Evolutionary conservation across 2,888 invertebrate species (phyloP).

Genomic region (Glomeris marginata): DNA sequence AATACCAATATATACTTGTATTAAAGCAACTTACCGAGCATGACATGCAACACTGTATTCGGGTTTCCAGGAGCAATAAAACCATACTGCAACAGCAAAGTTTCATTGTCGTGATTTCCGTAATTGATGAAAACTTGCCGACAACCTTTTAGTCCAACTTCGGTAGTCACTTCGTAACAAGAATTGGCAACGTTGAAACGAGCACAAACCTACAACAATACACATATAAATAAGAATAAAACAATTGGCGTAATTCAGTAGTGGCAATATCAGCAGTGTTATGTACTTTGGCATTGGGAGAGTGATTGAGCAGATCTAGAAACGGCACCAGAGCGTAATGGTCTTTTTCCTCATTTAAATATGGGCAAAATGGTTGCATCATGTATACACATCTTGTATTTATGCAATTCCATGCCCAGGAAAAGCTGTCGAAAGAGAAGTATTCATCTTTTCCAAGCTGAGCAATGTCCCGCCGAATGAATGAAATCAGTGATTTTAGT

Average conservation of each 20-base stretch:
- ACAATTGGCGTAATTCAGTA: neutral
- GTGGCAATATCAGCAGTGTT: neutral
- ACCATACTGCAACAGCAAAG: conserved; percentile 74
- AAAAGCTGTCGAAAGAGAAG: too few species aligned
- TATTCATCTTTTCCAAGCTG: too few species aligned
- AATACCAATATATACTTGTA: too few species aligned
- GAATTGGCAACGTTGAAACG: conserved; percentile 27
- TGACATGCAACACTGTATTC: neutral
- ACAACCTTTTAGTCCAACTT: conserved; percentile 40
- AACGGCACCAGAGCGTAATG: conserved; percentile 64
- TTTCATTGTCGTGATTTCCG: conserved; percentile 63
- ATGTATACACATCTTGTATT: conserved; percentile 73
- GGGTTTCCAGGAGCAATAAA: conserved; percentile 39
- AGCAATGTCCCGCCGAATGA: too few species aligned
- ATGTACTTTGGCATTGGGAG: conserved; percentile 30
- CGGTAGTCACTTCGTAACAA: conserved; percentile 40
- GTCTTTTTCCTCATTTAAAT: conserved; percentile 33
- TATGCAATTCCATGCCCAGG: conserved; percentile 67
- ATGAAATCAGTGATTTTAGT: too few species aligned
- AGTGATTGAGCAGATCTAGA: conserved; percentile 81
- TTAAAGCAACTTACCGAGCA: neutral
- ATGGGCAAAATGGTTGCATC: conserved; percentile 33
- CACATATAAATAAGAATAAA: neutral
- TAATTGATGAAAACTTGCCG: conserved; percentile 78
- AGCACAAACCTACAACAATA: conserved; percentile 24